Base-by-base conservation (phyloP, 30 jellyfish, hydroid and myxozoan genomes). In the Hydractinia echinata region DNA sequence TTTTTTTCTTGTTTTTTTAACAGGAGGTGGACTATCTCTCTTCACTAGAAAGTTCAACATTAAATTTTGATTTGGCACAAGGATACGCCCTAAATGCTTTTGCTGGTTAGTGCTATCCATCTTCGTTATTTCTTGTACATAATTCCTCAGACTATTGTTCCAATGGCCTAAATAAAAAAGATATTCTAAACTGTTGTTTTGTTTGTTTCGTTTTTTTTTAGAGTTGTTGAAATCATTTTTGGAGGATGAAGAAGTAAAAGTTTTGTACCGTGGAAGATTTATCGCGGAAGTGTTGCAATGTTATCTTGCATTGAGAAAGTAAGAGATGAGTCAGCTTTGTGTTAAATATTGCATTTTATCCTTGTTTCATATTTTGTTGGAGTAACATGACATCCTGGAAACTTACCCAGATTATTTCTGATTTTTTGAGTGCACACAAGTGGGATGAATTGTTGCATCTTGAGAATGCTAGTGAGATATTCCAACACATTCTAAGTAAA, bases 211-310 rank as follows among this genome's bases (percentile, higher is more conserved):
- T 21, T 67, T 52, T 48, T 60, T 51, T 60, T 51, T 50, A 91
- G 97, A 91, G 30, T 56, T 91, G 14, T 79, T 91, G 66, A 82
- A 91, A 82, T 56, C 94, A 67, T 85, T 91, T 62, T 91, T 91
- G 82, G 96, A 83, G 54, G 97, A 91, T 91, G 94, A 82, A 16
- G 84, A 81, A 21, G 96, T 91, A 53, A 82, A 80, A 54, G 53
- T 79, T n/a, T 50, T 55, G 5, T 76, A 77, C 81, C 95, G 80
- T 44, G 73, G 86, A 4, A 68, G 76, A 51, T 91, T 76, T 53
- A 89, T 91, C 55, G 95, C 96, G 10, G 89, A 79, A 19, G 95
- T 91, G 30, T 76, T 91, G 84, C 97, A 91, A 51, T 79, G 95
- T 61, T 91, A 91, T 54, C 83, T 91, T 72, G 55, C 96, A 5